Base-by-base conservation (phyloP, 2,888 invertebrate genomes). In the Meta bourneti region DNA sequence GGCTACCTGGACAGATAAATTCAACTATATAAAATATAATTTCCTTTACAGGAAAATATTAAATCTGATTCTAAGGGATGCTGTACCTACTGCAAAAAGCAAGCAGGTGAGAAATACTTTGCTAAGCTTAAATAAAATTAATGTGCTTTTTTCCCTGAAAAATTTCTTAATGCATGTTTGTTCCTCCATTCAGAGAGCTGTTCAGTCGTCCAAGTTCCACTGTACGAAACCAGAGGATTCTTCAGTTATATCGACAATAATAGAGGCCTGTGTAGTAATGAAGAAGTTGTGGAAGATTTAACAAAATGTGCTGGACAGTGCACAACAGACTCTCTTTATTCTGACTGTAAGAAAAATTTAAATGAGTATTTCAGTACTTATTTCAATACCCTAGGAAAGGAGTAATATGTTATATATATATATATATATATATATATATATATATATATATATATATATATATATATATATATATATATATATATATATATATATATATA, bases 291-390 rank as follows among this genome's bases (percentile, higher is more conserved):
- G n/a, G 19, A 75, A 20, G 61, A 83, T n/a, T 34, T 92, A 11
- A 92, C 87, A 6, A 90, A 80, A 71, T 92, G 92, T 61, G 77
- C 90, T 6, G 92, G 92, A 71, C 48, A 78, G 13, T 92, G 92
- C 61, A 16, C 85, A n/a, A 11, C 88, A 4, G 75, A 83, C 13
- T 83, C 90, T 4, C 52, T 8, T 11, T 92, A 84, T 20, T 90
- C 88, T 6, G 72, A 79, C 69, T 6, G 91, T 92, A 92, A 89
- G 91, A n/a, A 16, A 52, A 34, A 61, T 0, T 61, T 9, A 34
- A 2, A 34, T 34, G 4, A 34, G 34, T 34, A 4, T 4, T 34
- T 1, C 34, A 34, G 34, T 34, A 34, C 34, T 34, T 34, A 34
- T 34, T 34, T 34, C 34, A 34, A 34, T 34, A 2, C 34, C 34